A percentile compares a stretch with the other conserved stretches of the same genome.
Conservation (phyloP, 2,888 invertebrate genomes). For the Pandemis corylana region DNA sequence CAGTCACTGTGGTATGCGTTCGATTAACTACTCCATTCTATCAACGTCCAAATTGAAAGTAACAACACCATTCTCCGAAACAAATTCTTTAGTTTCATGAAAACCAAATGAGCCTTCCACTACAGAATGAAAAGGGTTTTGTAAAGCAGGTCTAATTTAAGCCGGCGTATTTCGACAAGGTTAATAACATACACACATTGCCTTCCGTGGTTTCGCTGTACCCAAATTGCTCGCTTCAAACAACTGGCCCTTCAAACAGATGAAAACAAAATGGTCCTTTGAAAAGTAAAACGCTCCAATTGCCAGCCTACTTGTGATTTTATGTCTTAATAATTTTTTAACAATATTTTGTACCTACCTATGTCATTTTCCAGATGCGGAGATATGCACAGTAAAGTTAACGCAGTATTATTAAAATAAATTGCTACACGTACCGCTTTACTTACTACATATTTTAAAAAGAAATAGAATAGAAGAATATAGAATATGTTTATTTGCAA, state of each 20-base stretch:
- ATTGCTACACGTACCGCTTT: too few species aligned
- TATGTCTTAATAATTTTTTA: too few species aligned
- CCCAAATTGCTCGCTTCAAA: constrained; percentile 30
- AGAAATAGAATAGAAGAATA: too few species aligned
- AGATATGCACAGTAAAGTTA: too few species aligned
- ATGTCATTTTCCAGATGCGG: too few species aligned
- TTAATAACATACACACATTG: constrained; percentile 33
- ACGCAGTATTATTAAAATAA: too few species aligned
- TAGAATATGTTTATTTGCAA: too few species aligned
- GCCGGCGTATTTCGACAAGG: constrained; percentile 23
- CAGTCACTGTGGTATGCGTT: background rate
- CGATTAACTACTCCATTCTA: background rate
- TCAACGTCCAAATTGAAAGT: constrained; percentile 10
- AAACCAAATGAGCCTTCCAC: constrained; percentile 28
- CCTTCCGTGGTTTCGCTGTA: constrained; percentile 26
- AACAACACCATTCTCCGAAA: constrained; percentile 13
- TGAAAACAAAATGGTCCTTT: background rate
- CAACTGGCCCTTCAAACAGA: constrained; percentile 29
- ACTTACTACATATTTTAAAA: too few species aligned
- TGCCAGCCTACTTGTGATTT: background rate
- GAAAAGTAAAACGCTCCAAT: background rate
- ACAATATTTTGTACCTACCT: too few species aligned
- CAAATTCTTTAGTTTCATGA: constrained; percentile 32
- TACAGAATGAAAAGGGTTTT: constrained; percentile 27
- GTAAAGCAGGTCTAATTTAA: constrained; percentile 17